phyloP scores from a whole-genome alignment of 2,113 vertebrate species.

The Notothenia rossii region DNA sequence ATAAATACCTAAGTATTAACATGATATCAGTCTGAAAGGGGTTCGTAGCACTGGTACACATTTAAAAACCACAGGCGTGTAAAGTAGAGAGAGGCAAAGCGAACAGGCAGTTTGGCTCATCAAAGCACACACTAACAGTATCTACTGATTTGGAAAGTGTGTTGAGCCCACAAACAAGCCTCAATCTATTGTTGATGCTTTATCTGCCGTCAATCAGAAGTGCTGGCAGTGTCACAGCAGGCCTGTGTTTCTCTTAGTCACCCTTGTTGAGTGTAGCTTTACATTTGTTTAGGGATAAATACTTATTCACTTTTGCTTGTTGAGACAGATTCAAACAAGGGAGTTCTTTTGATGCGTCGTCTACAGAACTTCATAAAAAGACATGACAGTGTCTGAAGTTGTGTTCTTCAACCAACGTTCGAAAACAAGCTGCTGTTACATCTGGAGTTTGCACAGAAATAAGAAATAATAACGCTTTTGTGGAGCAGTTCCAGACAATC shows the following conservation, averaged over 20 bases:
- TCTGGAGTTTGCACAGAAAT: not conserved
- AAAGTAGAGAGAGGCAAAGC: not conserved
- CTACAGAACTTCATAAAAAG: not conserved
- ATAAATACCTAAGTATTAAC: not conserved
- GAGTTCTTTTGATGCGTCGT: no score
- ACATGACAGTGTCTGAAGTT: no score
- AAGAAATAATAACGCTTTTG: not conserved
- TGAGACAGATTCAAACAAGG: slow-evolving; percentile 10
- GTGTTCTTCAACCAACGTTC: not conserved
- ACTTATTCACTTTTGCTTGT: slow-evolving; percentile 1
- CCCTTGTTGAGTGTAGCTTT: slow-evolving; percentile 52
- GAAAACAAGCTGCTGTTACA: not conserved
- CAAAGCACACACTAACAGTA: not conserved
- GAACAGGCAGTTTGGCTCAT: not conserved
- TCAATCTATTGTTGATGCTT: not conserved
- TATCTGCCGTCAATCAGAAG: slow-evolving; percentile 19
- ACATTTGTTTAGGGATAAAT: slow-evolving; percentile 62
- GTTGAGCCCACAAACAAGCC: slow-evolving; percentile 26
- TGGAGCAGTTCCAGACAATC: not conserved
- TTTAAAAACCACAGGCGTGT: not conserved
- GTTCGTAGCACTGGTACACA: not conserved
- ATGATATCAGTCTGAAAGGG: not conserved
- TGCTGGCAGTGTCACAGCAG: not conserved
- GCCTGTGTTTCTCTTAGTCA: slow-evolving; percentile 59
- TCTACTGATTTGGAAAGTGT: slow-evolving; percentile 2